These are phyloP conservation scores for Notothenia coriiceps DNA, from an alignment of 2,113 vertebrate species.

Conservation along the genomic window DNA sequence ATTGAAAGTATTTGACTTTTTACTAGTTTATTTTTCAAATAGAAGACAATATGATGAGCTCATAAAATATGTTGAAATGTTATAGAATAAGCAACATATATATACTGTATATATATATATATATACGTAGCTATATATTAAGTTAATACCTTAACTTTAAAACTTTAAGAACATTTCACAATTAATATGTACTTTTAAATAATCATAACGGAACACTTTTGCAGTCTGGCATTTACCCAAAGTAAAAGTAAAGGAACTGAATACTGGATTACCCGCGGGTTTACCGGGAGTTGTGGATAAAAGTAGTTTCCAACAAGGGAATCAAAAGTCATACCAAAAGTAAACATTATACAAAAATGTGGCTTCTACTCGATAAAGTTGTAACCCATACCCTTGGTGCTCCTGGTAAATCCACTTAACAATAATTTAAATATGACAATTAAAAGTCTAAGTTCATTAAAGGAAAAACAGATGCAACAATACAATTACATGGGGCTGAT, in stretches of 20 bases:
- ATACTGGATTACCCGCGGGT: not conserved
- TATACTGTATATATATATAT: not conserved
- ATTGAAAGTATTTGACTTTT: too few relatives aligned
- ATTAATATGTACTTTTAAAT: not conserved
- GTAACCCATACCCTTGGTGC: not conserved
- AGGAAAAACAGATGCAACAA: constrained; percentile 44
- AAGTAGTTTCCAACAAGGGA: not conserved
- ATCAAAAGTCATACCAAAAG: not conserved
- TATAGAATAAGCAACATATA: not conserved
- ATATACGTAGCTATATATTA: too few relatives aligned
- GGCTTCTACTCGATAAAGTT: not conserved
- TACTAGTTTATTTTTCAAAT: too few relatives aligned
- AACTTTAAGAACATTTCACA: not conserved
- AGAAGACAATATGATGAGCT: not conserved
- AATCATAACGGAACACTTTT: not conserved
- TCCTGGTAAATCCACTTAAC: not conserved
- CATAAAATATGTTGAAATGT: not conserved
- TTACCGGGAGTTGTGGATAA: not conserved
- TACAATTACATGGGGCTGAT: not conserved
- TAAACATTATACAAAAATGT: not conserved
- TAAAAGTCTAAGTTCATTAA: constrained; percentile 10
- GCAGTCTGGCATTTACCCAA: not conserved
- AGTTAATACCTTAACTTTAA: too few relatives aligned
- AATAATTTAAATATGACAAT: not conserved
- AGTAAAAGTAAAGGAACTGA: not conserved